Conservation (phyloP, 2,113 vertebrate species). For the Lates calcarifer region DNA sequence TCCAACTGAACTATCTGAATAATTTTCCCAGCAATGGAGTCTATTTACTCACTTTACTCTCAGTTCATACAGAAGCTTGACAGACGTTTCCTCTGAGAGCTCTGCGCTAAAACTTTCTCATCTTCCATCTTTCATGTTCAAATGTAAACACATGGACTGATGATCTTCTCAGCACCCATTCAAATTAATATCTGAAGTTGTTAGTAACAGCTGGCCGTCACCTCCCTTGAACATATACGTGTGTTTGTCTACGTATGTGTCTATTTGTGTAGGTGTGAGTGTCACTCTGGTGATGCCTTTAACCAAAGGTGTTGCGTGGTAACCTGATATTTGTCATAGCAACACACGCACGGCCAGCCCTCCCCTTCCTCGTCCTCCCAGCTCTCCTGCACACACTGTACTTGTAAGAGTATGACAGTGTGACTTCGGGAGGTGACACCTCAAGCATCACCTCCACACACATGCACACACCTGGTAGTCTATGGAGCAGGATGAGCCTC, state of each 20-base stretch:
- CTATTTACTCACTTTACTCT: background rate
- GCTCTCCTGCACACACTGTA: slow-evolving; percentile 36
- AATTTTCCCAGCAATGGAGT: too few species aligned
- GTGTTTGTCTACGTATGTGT: background rate
- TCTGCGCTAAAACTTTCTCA: background rate
- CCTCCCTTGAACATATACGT: slow-evolving; percentile 4
- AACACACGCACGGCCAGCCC: slow-evolving; percentile 58
- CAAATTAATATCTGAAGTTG: background rate
- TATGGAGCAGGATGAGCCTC: slow-evolving; percentile 1
- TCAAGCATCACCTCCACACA: background rate
- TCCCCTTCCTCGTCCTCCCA: slow-evolving; percentile 37
- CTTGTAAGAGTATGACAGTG: slow-evolving; percentile 11
- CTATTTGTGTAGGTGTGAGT: slow-evolving; percentile 37
- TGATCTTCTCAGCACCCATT: background rate
- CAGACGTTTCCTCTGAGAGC: background rate
- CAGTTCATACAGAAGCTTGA: background rate
- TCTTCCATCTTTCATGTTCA: background rate
- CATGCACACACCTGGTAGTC: slow-evolving; percentile 10
- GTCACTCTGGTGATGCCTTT: slow-evolving; percentile 49
- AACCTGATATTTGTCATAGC: slow-evolving; percentile 81
- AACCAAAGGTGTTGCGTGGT: slow-evolving; percentile 77
- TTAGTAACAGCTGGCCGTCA: slow-evolving; percentile 7
- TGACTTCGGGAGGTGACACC: slow-evolving; percentile 18
- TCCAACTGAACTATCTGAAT: too few species aligned
- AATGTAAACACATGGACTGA: background rate